Evolutionary conservation across 1,140 invertebrate species (phyloP), one percentile per base, ranked within the genome.

Genomic region (Heliothis subflexa): DNA sequence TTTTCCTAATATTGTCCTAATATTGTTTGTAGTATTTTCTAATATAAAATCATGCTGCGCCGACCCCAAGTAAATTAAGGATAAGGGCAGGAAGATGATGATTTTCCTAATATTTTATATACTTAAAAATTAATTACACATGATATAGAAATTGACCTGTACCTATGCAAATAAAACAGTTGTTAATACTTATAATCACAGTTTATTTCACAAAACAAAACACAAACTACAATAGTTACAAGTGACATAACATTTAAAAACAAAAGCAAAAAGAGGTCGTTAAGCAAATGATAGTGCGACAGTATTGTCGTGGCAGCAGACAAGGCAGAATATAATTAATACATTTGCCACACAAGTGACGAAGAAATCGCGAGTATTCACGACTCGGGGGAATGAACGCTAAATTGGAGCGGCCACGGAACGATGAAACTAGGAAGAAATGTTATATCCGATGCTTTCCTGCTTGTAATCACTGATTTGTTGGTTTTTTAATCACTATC

Each of bases 381-480:
- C 70, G 70, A 66, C 62, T 16, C 71, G 64, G 76, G 76, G 64
- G 40, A 78, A 78, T 50, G 76, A 78, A 78, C 76, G 76, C 64
- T 78, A 68, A 78, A 78, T 78, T 78, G 64, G 76, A 70, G 52
- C 66, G 66, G 21, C 76, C 73, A 54, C 73, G 73, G 73, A 75
- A 75, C 73, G 33, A 75, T 54, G 55, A 45, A 75, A 61, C 72
- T 74, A 75, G 73, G 73, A 75, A 75, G 73, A 75, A 75, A 75
- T 75, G 73, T 75, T 75, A 47, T 28, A 75, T 47, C 49, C 9
- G 55, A 74, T 21, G 72, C 73, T 64, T 75, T 74, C 71, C 73
- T 75, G 49, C 73, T 64, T 40, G 71, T 74, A 45, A 13, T n/a
- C 16, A 25, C 7, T 74, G 40, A 73, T 73, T 57, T 57, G 28